A percentile compares a stretch with the other conserved stretches of the same genome.
Evolutionary conservation across 2,888 invertebrate species (phyloP).

Genomic region (Athalia cordata): DNA sequence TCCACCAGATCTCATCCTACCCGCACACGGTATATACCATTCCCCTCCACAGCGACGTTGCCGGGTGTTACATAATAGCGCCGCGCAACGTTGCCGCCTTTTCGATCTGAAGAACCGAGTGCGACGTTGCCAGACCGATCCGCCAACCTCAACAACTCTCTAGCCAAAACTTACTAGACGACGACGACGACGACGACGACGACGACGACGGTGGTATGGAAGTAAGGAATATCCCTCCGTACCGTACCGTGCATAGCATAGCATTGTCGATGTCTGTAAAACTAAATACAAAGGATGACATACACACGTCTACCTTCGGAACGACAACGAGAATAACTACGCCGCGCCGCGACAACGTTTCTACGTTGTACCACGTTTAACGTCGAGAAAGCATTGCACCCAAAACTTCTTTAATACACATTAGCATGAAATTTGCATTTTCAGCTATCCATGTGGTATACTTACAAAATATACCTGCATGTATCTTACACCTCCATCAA

Average conservation of each 20-base stretch:
- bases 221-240: background rate
- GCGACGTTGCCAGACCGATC: slow-evolving; percentile 58
- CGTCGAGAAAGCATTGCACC: slow-evolving; percentile 29
- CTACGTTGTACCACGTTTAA: background rate
- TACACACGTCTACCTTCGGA: too few relatives aligned
- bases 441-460: background rate
- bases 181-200: background rate
- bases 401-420: slow-evolving; percentile 28
- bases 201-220: background rate
- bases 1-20: slow-evolving; percentile 40
- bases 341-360: too few relatives aligned
- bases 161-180: background rate
- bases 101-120: slow-evolving; percentile 53
- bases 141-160: background rate
- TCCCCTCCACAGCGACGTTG: slow-evolving; percentile 65
- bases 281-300: too few relatives aligned
- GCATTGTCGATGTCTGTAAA: background rate
- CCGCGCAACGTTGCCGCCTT: slow-evolving; percentile 61
- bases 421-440: slow-evolving; percentile 40
- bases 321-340: too few relatives aligned
- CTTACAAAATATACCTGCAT: background rate
- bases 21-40: slow-evolving; percentile 42
- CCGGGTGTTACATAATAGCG: slow-evolving; percentile 72
- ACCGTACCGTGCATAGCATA: background rate
- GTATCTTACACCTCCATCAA: too few relatives aligned